Evolutionary conservation across 2,888 invertebrate genomes (phyloP).

Genomic region (Scrobipalpa atriplicella): DNA sequence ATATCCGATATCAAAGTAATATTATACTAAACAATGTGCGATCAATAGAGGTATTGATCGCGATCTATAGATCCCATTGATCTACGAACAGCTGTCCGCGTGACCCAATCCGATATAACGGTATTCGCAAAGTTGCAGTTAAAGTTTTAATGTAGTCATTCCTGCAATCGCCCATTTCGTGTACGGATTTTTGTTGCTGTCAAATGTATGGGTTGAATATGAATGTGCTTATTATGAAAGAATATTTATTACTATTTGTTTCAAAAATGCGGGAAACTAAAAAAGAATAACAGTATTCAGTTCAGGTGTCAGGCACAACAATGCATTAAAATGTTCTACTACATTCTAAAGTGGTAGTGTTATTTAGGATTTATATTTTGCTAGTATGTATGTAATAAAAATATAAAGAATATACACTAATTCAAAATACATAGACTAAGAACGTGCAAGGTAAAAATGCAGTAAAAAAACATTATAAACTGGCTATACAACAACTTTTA

Average conservation of each 20-base stretch:
- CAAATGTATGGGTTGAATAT: not conserved
- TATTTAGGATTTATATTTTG: too few species aligned
- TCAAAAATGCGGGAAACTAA: not conserved
- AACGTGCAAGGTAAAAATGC: too few species aligned
- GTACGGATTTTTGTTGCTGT: slow-evolving; percentile 27
- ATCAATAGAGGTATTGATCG: slow-evolving; percentile 41
- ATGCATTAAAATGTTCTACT: not conserved
- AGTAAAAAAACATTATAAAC: not conserved
- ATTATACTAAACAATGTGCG: slow-evolving; percentile 30
- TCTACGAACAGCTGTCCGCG: slow-evolving; percentile 44
- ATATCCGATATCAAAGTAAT: slow-evolving; percentile 37
- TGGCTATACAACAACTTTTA: too few species aligned
- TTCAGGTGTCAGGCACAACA: not conserved
- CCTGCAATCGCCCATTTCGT: slow-evolving; percentile 34
- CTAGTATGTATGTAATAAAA: too few species aligned
- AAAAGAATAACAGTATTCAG: not conserved
- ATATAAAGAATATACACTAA: too few species aligned
- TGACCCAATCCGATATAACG: slow-evolving; percentile 39
- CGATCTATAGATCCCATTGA: slow-evolving; percentile 39
- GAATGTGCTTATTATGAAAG: not conserved
- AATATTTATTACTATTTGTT: not conserved
- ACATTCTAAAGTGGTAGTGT: too few species aligned
- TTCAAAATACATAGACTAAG: too few species aligned
- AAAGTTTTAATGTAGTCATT: slow-evolving; percentile 38
- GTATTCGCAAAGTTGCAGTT: slow-evolving; percentile 40